Base-by-base conservation (phyloP, 2,113 vertebrate species). In the Leptodactylus fuscus region DNA sequence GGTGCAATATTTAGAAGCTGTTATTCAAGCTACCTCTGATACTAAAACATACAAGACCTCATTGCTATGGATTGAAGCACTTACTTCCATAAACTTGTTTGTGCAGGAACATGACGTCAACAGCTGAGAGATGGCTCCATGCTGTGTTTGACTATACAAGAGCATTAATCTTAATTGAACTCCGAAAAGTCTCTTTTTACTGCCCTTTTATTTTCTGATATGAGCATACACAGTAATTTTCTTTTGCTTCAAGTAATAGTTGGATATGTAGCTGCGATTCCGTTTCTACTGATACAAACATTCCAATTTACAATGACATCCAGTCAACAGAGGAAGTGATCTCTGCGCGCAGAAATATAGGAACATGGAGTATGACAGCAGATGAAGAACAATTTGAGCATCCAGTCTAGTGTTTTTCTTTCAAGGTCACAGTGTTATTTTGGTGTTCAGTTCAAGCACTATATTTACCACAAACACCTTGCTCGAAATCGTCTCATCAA, bases 261-360 rank as follows among this genome's bases (percentile, higher is more conserved):
- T 38, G 34, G 51, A 55, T 60, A 38, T 79, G 51, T 55, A 79
- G 76, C 51, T 24, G 5, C 38, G 36, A 79, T 79, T 38, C 53
- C 5, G 34, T 79, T 27, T 79, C 51, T 58, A 38, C 51, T 15
- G 76, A 79, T 79, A 58, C 51, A 79, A 79, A 79, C 76, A 58
- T 79, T 79, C 76, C 76, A 79, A 79, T 79, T 79, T 79, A 60
- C 76, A 58, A 38, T 79, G 76, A 60, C 76, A 79, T 79, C n/a
- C 48, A 79, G 76, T 79, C 76, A 79, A 38, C 51, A 18, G 51
- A 55, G 51, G 76, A 55, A 79, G 24, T 79, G 76, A 58, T 79
- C 29, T 79, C 29, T 41, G 51, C 36, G 53, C 76, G 34, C 4
- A 55, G 51, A 38, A 51, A 79, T 53, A 55, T 58, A 58, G 51